phyloP scores from a whole-genome alignment of 2,888 invertebrate genomes.

The Dynastes maya region DNA sequence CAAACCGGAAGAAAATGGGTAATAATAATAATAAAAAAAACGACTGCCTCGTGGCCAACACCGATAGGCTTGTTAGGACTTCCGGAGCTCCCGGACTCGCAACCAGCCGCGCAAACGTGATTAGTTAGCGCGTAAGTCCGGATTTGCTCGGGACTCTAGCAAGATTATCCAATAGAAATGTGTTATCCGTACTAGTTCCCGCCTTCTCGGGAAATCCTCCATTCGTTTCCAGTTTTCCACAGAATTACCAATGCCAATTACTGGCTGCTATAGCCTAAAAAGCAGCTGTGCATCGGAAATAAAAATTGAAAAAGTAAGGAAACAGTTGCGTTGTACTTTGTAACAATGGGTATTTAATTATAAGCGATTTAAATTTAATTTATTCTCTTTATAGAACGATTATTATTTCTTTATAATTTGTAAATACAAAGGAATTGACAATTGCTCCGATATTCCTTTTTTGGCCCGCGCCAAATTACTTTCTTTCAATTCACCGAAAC shows the following conservation, averaged over 20 bases:
- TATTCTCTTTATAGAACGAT: background rate
- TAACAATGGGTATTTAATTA: too few species aligned
- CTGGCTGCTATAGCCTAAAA: conserved; percentile 44
- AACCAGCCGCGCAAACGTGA: conserved; percentile 68
- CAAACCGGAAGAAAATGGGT: conserved; percentile 32
- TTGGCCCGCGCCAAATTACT: too few species aligned
- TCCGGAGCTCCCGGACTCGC: conserved; percentile 64
- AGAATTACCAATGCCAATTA: conserved; percentile 54
- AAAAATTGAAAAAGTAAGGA: background rate
- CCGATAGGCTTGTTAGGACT: conserved; percentile 57
- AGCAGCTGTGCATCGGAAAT: background rate
- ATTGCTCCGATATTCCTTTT: too few species aligned
- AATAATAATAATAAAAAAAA: conserved; percentile 33
- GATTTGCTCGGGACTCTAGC: conserved; percentile 68
- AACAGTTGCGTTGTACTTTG: background rate
- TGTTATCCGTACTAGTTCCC: conserved; percentile 65
- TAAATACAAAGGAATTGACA: too few species aligned
- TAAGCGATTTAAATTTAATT: too few species aligned
- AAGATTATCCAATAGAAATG: conserved; percentile 71
- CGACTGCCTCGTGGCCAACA: conserved; percentile 53
- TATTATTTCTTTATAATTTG: background rate
- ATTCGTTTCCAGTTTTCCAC: conserved; percentile 59
- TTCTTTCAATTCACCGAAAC: too few species aligned
- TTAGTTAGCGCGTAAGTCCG: conserved; percentile 67
- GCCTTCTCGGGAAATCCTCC: conserved; percentile 63